Evolutionary conservation across 2,797 vertebrate genomes (phyloP).

Genomic region (Enteromius mattozi): DNA sequence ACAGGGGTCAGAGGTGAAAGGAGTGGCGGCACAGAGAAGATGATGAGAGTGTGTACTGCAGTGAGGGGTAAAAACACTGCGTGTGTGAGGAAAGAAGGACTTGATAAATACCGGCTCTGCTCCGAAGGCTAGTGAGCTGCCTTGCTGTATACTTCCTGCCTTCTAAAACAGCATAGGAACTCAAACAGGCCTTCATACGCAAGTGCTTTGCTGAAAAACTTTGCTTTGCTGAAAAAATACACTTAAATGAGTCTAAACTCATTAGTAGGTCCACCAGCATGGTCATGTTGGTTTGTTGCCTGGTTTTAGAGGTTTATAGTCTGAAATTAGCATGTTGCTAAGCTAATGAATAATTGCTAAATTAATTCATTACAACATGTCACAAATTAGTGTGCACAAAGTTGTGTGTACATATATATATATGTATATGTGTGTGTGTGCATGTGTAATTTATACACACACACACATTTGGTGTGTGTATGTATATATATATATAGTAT

Average conservation of each 20-base stretch:
- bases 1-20: conserved; percentile 53
- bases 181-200: background rate
- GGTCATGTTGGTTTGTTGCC: background rate
- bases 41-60: conserved; percentile 25
- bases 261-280: background rate
- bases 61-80: background rate
- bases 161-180: background rate
- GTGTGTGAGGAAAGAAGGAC: background rate
- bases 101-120: conserved; percentile 5
- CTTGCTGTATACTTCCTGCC: background rate
- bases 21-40: background rate
- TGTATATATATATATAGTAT: too few species aligned
- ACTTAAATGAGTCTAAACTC: background rate
- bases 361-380: too few species aligned
- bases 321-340: background rate
- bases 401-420: too few species aligned
- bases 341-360: background rate
- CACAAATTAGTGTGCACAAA: too few species aligned
- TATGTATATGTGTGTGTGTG: too few species aligned
- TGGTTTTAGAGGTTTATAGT: background rate
- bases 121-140: conserved; percentile 7
- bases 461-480: too few species aligned
- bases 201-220: background rate
- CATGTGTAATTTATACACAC: too few species aligned
- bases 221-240: background rate